A percentile compares a stretch with the other conserved stretches of the same genome.
Conservation (phyloP, 2,888 invertebrate genomes). For the Agonopterix heracliana region DNA sequence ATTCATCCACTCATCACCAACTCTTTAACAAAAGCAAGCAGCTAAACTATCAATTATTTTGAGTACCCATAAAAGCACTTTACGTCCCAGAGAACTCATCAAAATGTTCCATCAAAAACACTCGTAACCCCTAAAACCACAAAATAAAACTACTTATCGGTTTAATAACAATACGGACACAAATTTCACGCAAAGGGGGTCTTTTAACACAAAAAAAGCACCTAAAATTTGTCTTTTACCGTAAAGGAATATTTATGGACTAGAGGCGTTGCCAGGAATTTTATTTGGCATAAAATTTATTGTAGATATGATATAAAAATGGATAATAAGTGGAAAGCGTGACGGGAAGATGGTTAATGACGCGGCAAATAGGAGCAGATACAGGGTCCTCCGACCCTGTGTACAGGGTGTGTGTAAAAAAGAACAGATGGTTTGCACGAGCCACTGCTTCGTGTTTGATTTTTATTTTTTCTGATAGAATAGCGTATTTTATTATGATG, state of each 20-base stretch:
- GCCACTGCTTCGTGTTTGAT: slow-evolving; percentile 19
- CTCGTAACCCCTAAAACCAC: slow-evolving; percentile 24
- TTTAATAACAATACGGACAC: slow-evolving; percentile 21
- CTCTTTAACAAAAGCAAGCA: too few species aligned
- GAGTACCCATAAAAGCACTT: slow-evolving; percentile 26
- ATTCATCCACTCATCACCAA: too few species aligned
- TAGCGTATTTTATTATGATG: slow-evolving; percentile 16
- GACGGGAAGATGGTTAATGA: slow-evolving; percentile 54
- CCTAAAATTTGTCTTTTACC: slow-evolving; percentile 10
- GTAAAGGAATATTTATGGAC: slow-evolving; percentile 32
- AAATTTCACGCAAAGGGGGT: slow-evolving; percentile 47
- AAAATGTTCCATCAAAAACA: slow-evolving; percentile 29
- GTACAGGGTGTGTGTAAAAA: slow-evolving; percentile 13
- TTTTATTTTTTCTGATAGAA: slow-evolving; percentile 4
- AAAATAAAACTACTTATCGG: slow-evolving; percentile 36
- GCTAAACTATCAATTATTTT: slow-evolving; percentile 33
- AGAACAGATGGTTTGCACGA: slow-evolving; percentile 52
- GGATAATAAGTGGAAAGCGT: slow-evolving; percentile 68
- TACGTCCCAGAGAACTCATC: slow-evolving; percentile 14
- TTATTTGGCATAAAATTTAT: slow-evolving; percentile 70
- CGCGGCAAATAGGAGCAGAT: slow-evolving; percentile 40
- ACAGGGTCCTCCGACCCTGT: too few species aligned
- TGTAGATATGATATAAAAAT: slow-evolving; percentile 62
- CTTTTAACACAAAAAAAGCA: slow-evolving; percentile 2
- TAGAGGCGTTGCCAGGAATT: slow-evolving; percentile 53